Evolutionary conservation across 2,113 vertebrate species (phyloP).

Genomic region (Lepisosteus oculatus): DNA sequence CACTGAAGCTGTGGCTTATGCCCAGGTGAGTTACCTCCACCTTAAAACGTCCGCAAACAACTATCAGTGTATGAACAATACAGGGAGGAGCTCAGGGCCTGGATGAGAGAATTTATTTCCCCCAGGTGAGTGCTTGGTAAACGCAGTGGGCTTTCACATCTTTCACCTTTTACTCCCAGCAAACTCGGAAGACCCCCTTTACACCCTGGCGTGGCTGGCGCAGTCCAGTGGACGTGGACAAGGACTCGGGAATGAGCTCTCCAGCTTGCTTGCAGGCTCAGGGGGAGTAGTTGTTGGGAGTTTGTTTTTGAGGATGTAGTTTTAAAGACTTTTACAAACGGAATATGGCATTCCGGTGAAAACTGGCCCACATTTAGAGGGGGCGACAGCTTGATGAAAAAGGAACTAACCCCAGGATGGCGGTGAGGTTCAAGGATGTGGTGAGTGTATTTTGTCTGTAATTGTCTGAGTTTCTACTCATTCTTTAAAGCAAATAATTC

Average conservation of each 20-base stretch:
- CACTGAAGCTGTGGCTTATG: neutral
- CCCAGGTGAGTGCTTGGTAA: constrained; percentile 48
- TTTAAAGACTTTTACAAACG: constrained; percentile 13
- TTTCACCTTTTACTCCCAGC: constrained; percentile 8
- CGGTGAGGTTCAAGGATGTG: constrained; percentile 63
- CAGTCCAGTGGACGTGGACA: too few relatives aligned
- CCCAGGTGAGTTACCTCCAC: constrained; percentile 27
- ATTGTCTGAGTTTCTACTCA: too few relatives aligned
- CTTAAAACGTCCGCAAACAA: constrained; percentile 39
- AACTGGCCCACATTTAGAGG: constrained; percentile 20
- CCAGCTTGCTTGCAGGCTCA: neutral
- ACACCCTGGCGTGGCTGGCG: constrained; percentile 10
- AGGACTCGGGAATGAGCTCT: too few relatives aligned
- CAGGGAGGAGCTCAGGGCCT: constrained; percentile 48
- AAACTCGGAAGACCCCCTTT: constrained; percentile 26
- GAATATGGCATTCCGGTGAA: constrained; percentile 17
- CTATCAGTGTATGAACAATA: constrained; percentile 42
- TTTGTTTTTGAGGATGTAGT: neutral
- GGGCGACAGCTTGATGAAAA: constrained; percentile 24
- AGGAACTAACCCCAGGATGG: constrained; percentile 55
- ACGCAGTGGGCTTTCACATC: constrained; percentile 19
- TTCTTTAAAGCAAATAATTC: too few relatives aligned
- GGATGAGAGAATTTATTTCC: neutral
- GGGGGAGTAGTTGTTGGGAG: constrained; percentile 1
- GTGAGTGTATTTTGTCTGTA: constrained; percentile 45